phyloP scores from a whole-genome alignment of 2,888 invertebrate genomes.

The Lithophane semibrunnea region DNA sequence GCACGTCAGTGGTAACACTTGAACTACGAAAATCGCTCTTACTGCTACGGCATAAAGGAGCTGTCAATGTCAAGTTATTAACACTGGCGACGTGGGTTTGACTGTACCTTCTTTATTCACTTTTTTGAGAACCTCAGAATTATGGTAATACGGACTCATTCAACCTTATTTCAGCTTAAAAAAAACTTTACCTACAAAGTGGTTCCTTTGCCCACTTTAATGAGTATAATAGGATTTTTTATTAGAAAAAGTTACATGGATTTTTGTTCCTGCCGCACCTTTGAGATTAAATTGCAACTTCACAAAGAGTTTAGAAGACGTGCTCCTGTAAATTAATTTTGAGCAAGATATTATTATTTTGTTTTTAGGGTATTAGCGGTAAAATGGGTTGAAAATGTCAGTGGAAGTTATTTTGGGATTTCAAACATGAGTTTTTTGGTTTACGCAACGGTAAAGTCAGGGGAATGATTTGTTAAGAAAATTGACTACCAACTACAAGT shows the following conservation, averaged over 20 bases:
- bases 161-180: constrained; percentile 56
- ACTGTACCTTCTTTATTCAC: constrained; percentile 3
- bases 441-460: background rate
- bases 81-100: background rate
- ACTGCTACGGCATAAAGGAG: background rate
- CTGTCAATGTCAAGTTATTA: background rate
- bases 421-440: background rate
- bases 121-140: constrained; percentile 39
- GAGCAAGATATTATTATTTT: constrained; percentile 4
- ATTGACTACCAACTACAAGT: too few relatives aligned
- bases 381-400: background rate
- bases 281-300: constrained; percentile 43
- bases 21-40: background rate
- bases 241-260: constrained; percentile 59
- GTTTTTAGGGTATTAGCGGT: background rate
- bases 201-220: constrained; percentile 50
- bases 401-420: background rate
- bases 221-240: constrained; percentile 63
- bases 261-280: constrained; percentile 28
- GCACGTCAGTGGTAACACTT: background rate
- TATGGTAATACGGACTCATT: constrained; percentile 53
- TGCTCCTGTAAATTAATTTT: constrained; percentile 12
- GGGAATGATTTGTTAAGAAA: too few relatives aligned
- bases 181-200: constrained; percentile 45
- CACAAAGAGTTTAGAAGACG: constrained; percentile 27